Conservation (phyloP, 2,888 invertebrate species). For the Ischnura elegans region DNA sequence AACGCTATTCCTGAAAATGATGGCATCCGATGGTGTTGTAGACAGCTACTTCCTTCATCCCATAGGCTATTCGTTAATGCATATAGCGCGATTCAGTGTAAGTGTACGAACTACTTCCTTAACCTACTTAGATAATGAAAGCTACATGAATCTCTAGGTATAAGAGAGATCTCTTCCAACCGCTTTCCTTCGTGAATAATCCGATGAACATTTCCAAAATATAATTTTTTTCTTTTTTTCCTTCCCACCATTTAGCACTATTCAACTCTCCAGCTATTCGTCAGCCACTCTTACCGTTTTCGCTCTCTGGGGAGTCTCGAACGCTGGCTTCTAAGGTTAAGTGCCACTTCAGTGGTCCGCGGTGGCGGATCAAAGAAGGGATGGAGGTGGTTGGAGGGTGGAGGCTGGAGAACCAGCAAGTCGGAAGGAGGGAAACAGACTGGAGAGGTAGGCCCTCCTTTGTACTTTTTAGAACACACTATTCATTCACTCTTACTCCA, state of each 20-base stretch:
- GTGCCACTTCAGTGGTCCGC: conserved; percentile 19
- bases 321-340: not conserved
- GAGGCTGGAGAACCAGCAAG: not conserved
- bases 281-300: not conserved
- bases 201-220: not conserved
- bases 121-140: no score
- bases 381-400: not conserved
- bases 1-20: no score
- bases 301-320: not conserved
- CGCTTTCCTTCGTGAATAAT: not conserved
- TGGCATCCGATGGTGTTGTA: no score
- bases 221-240: not conserved
- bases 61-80: no score
- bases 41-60: no score
- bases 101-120: no score
- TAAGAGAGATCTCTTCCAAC: no score
- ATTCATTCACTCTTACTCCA: not conserved
- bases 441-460: not conserved
- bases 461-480: not conserved
- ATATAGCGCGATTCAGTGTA: no score
- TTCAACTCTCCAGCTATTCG: not conserved
- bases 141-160: no score
- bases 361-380: not conserved
- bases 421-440: not conserved
- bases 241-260: not conserved